phyloP scores from a whole-genome alignment of 2,888 invertebrate species.

The Alsophila aescularia region DNA sequence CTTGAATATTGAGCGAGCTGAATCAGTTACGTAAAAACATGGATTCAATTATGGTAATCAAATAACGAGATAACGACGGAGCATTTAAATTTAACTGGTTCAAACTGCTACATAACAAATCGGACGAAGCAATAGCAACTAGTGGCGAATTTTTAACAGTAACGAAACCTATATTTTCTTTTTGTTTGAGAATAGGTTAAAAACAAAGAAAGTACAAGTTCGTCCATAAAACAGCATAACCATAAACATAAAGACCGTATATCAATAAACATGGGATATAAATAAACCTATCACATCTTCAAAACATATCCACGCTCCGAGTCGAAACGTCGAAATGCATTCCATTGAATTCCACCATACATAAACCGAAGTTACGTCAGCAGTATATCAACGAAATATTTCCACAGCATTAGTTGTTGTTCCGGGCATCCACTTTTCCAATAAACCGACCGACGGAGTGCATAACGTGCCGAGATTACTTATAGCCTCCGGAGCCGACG shows the following conservation, averaged over 20 bases:
- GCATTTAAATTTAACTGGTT: constrained; percentile 16
- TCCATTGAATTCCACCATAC: constrained; percentile 12
- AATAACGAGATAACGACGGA: constrained; percentile 26
- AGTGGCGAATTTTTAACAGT: not conserved
- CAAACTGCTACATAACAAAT: constrained; percentile 12
- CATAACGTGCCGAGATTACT: constrained; percentile 80
- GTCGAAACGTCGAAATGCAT: constrained; percentile 16
- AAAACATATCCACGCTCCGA: constrained; percentile 3
- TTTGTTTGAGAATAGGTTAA: too few relatives aligned
- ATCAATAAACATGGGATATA: not conserved
- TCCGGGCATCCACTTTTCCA: constrained; percentile 69
- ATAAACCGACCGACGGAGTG: constrained; percentile 72
- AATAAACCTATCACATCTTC: constrained; percentile 7
- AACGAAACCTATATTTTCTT: too few relatives aligned
- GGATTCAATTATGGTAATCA: constrained; percentile 35
- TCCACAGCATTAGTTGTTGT: constrained; percentile 50
- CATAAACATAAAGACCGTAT: not conserved
- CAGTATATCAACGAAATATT: constrained; percentile 45
- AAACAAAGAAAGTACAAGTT: not conserved
- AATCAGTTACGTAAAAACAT: constrained; percentile 41
- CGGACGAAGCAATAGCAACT: not conserved
- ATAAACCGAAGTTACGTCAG: constrained; percentile 34
- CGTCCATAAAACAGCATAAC: not conserved
- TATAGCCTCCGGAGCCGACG: constrained; percentile 66
- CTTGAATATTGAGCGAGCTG: constrained; percentile 62